phyloP scores from a whole-genome alignment of 2,888 invertebrate genomes.

The Xanthostigma xanthostigma region DNA sequence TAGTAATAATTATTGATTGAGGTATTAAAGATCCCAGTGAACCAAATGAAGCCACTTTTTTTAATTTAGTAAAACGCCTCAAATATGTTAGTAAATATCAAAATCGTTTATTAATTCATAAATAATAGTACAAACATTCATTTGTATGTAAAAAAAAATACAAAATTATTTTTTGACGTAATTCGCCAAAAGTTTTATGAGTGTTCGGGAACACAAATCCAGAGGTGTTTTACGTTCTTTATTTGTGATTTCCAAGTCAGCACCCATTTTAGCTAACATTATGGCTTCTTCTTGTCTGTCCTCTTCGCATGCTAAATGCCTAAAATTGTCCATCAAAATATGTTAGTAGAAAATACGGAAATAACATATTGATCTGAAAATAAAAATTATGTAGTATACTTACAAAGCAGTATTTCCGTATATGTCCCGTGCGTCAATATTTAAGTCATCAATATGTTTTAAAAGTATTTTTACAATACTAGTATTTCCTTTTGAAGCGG shows the following conservation, averaged over 20 bases:
- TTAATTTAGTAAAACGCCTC: too few relatives aligned
- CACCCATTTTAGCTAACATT: constrained; percentile 49
- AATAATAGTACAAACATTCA: too few relatives aligned
- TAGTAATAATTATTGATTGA: too few relatives aligned
- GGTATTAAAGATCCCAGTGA: too few relatives aligned
- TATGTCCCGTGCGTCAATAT: constrained; percentile 45
- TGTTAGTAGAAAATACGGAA: constrained; percentile 1
- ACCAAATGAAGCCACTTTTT: too few relatives aligned
- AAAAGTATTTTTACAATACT: constrained; percentile 52
- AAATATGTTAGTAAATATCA: too few relatives aligned
- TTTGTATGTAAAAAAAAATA: too few relatives aligned
- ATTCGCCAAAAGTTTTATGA: neutral
- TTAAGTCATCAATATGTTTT: constrained; percentile 32
- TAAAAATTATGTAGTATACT: constrained; percentile 21
- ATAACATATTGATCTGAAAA: neutral
- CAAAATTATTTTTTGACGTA: too few relatives aligned
- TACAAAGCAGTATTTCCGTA: constrained; percentile 65
- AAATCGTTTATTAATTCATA: too few relatives aligned
- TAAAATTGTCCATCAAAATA: constrained; percentile 22
- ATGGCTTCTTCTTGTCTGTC: constrained; percentile 50
- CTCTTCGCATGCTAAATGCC: constrained; percentile 72
- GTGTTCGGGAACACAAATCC: constrained; percentile 33
- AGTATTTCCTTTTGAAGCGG: constrained; percentile 59
- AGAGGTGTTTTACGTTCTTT: constrained; percentile 51
- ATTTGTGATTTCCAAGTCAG: constrained; percentile 40